Base-by-base conservation (phyloP, 2,797 vertebrate genomes). In the Coracias cyanogaster region DNA sequence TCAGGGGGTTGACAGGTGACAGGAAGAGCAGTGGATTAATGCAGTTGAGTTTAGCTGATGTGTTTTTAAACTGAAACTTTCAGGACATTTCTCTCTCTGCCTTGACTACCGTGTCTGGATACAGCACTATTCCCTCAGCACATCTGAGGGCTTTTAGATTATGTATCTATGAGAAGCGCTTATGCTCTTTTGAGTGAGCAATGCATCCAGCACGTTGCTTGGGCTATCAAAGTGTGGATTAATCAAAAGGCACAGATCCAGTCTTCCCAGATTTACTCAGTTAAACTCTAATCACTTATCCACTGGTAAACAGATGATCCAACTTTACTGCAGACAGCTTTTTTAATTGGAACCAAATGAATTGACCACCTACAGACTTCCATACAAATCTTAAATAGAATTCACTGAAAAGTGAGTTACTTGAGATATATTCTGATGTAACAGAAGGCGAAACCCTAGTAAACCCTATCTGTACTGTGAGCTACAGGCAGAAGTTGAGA, bases 1-100 rank as follows among this genome's bases (percentile, higher is more conserved):
- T 67, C 37, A 82, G 15, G 15, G 15, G 18, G 54, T 12, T 0
- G 0, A 48, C 3, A 3, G 26, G 16, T 48, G 29, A 76, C 6
- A 45, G 51, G 29, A 89, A 46, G 37, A 89, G 9, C 73, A 57
- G 35, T 20, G 8, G 5, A 15, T 72, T n/a, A 58, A 51, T 9
- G 17, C 29, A 80, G n/a, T 3, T 77, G 33, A 82, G 25, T 37
- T 31, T 70, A 46, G 18, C 14, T 46, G 33, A 25, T 1, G 33
- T 14, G 10, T 25, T 81, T 90, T 74, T 76, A 62, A 76, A 64
- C 8, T 26, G 10, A 60, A 92, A 81, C 28, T 54, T 15, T n/a
- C 41, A 21, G 43, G 48, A 48, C 5, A 16, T 49, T 65, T 54
- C 67, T 72, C 48, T 19, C 14, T 79, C 7, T 55, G 35, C 48